phyloP scores from a whole-genome alignment of 2,113 vertebrate genomes.

The Myrmophylax atrothorax region DNA sequence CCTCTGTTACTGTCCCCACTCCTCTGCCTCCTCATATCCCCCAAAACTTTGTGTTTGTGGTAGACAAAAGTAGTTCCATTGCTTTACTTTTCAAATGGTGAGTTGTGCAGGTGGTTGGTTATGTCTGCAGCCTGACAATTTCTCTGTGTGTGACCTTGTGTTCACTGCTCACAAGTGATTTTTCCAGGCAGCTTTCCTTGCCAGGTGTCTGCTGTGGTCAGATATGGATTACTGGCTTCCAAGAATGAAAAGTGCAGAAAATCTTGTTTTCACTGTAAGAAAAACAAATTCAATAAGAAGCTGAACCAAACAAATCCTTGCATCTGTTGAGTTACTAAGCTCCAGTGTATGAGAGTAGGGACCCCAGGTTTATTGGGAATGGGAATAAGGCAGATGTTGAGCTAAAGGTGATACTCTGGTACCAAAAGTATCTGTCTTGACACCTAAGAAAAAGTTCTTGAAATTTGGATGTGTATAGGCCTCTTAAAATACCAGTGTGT shows the following conservation, averaged over 20 bases:
- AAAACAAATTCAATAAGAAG: background rate
- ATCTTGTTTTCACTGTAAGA: background rate
- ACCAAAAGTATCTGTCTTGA: background rate
- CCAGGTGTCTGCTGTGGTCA: background rate
- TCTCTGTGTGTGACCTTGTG: background rate
- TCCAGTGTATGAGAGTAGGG: background rate
- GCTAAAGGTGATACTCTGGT: background rate
- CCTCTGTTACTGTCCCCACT: background rate
- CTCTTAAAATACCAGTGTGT: background rate
- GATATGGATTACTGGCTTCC: background rate
- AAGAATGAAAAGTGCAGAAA: background rate
- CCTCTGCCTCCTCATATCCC: background rate
- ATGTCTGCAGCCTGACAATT: background rate
- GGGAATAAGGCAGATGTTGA: background rate
- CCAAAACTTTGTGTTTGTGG: background rate
- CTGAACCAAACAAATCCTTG: background rate
- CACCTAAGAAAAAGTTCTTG: background rate
- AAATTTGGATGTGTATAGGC: background rate
- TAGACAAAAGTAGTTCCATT: background rate
- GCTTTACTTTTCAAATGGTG: background rate
- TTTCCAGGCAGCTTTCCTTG: background rate
- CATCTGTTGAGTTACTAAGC: background rate
- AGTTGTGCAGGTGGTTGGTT: background rate
- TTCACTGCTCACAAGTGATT: background rate
- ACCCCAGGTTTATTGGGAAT: background rate